These are phyloP conservation scores for Griposia aprilina DNA, from an alignment of 2,888 invertebrate species.

Conservation along the genomic window DNA sequence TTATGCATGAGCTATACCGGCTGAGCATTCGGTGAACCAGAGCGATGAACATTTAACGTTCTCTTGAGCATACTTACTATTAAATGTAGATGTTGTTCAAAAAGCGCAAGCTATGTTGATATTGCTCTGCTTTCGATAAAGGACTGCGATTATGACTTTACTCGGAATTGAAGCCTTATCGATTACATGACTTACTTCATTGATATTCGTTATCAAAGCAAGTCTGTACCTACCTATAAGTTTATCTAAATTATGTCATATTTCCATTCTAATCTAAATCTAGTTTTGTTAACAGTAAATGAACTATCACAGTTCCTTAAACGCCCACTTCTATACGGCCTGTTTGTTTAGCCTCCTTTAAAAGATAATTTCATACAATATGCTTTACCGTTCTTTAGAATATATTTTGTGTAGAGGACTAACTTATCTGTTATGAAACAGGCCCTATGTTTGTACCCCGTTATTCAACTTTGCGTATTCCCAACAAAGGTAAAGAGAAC, in stretches of 20 bases:
- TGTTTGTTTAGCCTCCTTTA: too few species aligned
- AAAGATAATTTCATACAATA: neutral
- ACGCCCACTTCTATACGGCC: neutral
- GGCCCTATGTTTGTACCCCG: neutral
- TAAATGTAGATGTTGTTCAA: constrained; percentile 11
- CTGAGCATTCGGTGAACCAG: constrained; percentile 57
- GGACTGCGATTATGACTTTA: neutral
- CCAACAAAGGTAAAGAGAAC: constrained; percentile 33
- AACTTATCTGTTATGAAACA: neutral
- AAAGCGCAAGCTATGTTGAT: constrained; percentile 18
- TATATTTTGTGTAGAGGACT: neutral
- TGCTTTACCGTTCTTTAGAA: neutral
- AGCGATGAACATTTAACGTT: constrained; percentile 54
- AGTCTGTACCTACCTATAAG: neutral
- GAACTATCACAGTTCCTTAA: neutral
- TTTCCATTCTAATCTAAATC: constrained; percentile 17
- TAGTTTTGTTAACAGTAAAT: constrained; percentile 10
- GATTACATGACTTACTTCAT: constrained; percentile 14
- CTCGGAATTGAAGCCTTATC: constrained; percentile 23
- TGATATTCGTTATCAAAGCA: constrained; percentile 8
- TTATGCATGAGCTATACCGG: constrained; percentile 78
- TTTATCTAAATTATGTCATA: constrained; percentile 29
- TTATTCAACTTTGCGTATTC: neutral
- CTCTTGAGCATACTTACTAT: constrained; percentile 27
- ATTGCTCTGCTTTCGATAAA: constrained; percentile 4